Percentiles rank a stretch among this genome's conserved stretches.
Conservation (phyloP, 1,140 invertebrate genomes). For the Bombus soroeensis region DNA sequence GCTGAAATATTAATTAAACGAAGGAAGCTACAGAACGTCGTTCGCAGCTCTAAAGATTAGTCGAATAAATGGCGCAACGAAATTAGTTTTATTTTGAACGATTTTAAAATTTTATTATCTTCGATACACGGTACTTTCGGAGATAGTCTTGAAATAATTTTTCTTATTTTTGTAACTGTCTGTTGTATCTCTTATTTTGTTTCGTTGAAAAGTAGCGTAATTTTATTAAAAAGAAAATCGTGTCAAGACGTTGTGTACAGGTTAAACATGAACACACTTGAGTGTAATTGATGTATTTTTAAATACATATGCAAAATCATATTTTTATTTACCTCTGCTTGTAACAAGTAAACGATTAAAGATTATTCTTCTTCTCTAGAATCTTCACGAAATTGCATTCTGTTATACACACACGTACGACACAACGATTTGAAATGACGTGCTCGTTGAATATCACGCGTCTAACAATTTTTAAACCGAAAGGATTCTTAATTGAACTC, state of each 20-base stretch:
- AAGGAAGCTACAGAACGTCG: background rate
- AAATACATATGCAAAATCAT: too few relatives aligned
- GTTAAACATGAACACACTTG: too few relatives aligned
- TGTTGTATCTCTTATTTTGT: background rate
- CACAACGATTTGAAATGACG: too few relatives aligned
- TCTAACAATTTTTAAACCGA: too few relatives aligned
- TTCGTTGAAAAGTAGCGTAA: accelerated
- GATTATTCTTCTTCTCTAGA: too few relatives aligned
- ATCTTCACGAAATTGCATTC: too few relatives aligned
- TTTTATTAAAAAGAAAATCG: background rate
- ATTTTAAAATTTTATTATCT: background rate
- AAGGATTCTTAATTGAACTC: background rate
- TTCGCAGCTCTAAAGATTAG: background rate
- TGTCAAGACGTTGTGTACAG: background rate
- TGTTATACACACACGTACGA: too few relatives aligned
- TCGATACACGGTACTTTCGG: too few relatives aligned
- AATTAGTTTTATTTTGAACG: background rate
- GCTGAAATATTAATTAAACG: conserved; percentile 39
- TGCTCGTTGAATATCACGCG: too few relatives aligned
- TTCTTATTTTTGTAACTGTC: background rate
- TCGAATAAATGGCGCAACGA: background rate
- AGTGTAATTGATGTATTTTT: too few relatives aligned
- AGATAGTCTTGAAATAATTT: background rate
- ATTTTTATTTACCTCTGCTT: too few relatives aligned
- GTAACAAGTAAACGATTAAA: too few relatives aligned